phyloP scores from a whole-genome alignment of 1,140 invertebrate species.

The Drosophila malerkotliana region DNA sequence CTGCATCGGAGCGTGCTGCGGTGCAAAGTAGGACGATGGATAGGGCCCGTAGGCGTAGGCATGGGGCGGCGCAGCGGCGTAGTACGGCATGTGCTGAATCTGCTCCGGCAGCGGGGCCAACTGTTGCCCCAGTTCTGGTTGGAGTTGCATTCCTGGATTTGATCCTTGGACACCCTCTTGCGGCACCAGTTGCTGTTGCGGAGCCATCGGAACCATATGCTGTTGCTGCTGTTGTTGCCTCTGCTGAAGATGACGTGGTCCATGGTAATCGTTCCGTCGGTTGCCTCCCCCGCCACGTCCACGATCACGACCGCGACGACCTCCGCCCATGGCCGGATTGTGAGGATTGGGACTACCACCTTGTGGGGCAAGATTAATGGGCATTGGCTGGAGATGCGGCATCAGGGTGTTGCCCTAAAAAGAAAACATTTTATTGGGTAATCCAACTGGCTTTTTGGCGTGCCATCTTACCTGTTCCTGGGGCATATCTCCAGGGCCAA shows the following conservation, averaged over 20 bases:
- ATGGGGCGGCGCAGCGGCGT: slow-evolving; percentile 44
- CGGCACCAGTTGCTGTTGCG: slow-evolving; percentile 44
- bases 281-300: slow-evolving; percentile 45
- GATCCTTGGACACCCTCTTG: slow-evolving; percentile 37
- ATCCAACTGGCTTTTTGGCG: neutral
- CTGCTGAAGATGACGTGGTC: slow-evolving; percentile 56
- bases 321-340: slow-evolving; percentile 43
- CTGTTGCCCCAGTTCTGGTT: slow-evolving; percentile 56
- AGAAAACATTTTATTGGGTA: neutral
- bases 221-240: slow-evolving; percentile 47
- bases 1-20: slow-evolving; percentile 62
- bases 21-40: slow-evolving; percentile 66
- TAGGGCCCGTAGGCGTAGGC: slow-evolving; percentile 65
- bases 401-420: slow-evolving; percentile 58
- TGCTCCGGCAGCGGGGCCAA: slow-evolving; percentile 57
- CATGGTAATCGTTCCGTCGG: slow-evolving; percentile 68
- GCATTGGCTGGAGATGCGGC: slow-evolving; percentile 56
- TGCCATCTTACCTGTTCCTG: slow-evolving; percentile 64
- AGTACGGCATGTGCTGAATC: slow-evolving; percentile 66
- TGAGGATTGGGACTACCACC: slow-evolving; percentile 52
- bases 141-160: slow-evolving; percentile 53
- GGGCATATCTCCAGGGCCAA: slow-evolving; percentile 63
- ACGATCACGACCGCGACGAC: slow-evolving; percentile 46
- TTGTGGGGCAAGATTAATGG: slow-evolving; percentile 50
- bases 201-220: slow-evolving; percentile 30